Evolutionary conservation across 2,113 vertebrate genomes (phyloP).

Genomic region (Polyodon spathula): DNA sequence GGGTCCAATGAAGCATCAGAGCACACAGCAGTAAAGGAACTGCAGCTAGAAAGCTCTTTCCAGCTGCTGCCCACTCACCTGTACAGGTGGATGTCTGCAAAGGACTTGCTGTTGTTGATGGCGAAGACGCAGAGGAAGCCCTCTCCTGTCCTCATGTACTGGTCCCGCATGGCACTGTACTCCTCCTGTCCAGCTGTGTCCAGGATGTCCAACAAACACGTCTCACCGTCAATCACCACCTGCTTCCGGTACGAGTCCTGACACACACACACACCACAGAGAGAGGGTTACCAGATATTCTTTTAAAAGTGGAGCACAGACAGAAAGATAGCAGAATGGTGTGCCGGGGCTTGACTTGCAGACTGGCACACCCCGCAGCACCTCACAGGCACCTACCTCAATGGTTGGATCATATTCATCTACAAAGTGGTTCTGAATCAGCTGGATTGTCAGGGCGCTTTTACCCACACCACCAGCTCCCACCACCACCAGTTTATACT

Average conservation of each 20-base stretch:
- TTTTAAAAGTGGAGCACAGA: no score
- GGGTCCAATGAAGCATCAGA: no score
- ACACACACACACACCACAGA: neutral
- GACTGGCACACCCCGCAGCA: no score
- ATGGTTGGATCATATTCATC: slow-evolving; percentile 84
- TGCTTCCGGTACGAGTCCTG: slow-evolving; percentile 82
- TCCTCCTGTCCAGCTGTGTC: slow-evolving; percentile 84
- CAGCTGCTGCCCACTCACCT: slow-evolving; percentile 42
- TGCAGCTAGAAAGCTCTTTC: neutral
- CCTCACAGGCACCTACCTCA: slow-evolving; percentile 67
- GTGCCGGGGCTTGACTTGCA: no score
- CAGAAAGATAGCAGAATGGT: no score
- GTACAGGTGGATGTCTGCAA: slow-evolving; percentile 82
- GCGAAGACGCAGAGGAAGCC: slow-evolving; percentile 82
- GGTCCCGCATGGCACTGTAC: slow-evolving; percentile 81
- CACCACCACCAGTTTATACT: slow-evolving; percentile 82
- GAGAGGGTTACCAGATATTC: no score
- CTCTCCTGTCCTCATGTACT: slow-evolving; percentile 81
- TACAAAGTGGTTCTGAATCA: slow-evolving; percentile 85
- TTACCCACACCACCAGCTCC: slow-evolving; percentile 80
- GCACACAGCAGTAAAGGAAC: no score
- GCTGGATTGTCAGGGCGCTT: slow-evolving; percentile 78
- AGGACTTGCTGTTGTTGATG: slow-evolving; percentile 83
- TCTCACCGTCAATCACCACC: slow-evolving; percentile 81
- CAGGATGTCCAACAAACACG: slow-evolving; percentile 75